Evolutionary conservation across 1,140 invertebrate species (phyloP).

Genomic region (Amphibalanus amphitrite): DNA sequence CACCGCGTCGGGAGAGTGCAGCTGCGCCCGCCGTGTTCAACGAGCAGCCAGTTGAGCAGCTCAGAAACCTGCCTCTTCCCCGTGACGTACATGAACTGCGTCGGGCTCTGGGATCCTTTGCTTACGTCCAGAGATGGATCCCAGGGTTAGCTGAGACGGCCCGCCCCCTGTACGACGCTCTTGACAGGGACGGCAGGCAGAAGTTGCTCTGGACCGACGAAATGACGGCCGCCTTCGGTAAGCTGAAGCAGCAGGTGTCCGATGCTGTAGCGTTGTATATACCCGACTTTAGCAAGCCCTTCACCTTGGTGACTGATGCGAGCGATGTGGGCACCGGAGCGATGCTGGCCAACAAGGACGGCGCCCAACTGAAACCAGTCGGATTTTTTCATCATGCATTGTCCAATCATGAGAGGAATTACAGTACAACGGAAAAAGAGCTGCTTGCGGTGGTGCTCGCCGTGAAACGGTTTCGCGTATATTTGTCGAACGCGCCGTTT

Average conservation of each 20-base stretch:
- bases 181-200: background rate
- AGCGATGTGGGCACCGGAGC: constrained; percentile 8
- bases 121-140: constrained; percentile 7
- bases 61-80: too few species aligned
- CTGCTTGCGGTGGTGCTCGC: constrained; percentile 7
- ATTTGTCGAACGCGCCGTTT: constrained; percentile 1
- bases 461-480: background rate
- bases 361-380: background rate
- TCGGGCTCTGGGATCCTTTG: constrained; percentile 4
- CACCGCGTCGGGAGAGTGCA: too few species aligned
- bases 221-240: background rate
- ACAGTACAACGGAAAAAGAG: background rate
- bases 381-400: constrained; percentile 5
- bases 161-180: background rate
- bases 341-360: constrained; percentile 5
- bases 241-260: too few species aligned
- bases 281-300: too few species aligned
- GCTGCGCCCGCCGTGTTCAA: too few species aligned
- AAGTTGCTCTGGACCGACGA: background rate
- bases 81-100: background rate
- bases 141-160: background rate
- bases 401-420: too few species aligned
- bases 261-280: too few species aligned
- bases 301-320: background rate
- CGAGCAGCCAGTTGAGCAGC: too few species aligned